Percentiles rank a stretch among this genome's conserved stretches.
These are phyloP conservation scores for Oncorhynchus keta DNA, from an alignment of 2,113 vertebrate genomes.

Conservation along the genomic window DNA sequence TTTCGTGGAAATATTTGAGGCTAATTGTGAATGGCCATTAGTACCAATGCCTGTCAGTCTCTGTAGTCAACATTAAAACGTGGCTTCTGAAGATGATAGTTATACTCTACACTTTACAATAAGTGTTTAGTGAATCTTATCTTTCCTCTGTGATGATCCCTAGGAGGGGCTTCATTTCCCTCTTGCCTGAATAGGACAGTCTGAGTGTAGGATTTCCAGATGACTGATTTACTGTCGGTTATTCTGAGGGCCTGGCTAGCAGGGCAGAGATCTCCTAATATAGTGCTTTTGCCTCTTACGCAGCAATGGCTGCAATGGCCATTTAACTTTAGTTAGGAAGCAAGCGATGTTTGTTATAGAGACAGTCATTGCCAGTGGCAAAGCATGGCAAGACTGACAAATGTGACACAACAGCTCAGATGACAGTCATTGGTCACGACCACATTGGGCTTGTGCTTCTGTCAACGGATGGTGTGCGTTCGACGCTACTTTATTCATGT, in stretches of 20 bases:
- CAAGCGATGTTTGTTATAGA: conserved; percentile 24
- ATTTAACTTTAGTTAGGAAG: conserved; percentile 38
- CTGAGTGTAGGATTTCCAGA: conserved; percentile 42
- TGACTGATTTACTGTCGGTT: conserved; percentile 50
- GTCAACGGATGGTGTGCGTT: background rate
- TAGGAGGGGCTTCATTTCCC: background rate
- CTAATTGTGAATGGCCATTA: background rate
- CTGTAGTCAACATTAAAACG: background rate
- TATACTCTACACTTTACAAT: background rate
- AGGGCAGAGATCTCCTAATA: conserved; percentile 52
- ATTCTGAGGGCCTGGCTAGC: conserved; percentile 52
- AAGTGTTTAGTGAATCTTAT: background rate
- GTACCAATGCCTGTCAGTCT: background rate
- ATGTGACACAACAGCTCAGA: conserved; percentile 19
- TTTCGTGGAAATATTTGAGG: background rate
- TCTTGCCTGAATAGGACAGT: background rate
- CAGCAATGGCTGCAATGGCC: background rate
- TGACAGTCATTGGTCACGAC: background rate
- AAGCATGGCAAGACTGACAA: conserved; percentile 26
- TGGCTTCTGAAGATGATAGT: background rate
- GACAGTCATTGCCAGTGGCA: background rate
- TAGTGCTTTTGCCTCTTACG: conserved; percentile 38
- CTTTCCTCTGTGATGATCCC: background rate
- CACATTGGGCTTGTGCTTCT: background rate
- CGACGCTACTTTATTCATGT: background rate